A percentile compares a stretch with the other conserved stretches of the same genome.
Conservation (phyloP, 30 jellyfish, hydroid and myxozoan species). For the Cassiopea xamachana region DNA sequence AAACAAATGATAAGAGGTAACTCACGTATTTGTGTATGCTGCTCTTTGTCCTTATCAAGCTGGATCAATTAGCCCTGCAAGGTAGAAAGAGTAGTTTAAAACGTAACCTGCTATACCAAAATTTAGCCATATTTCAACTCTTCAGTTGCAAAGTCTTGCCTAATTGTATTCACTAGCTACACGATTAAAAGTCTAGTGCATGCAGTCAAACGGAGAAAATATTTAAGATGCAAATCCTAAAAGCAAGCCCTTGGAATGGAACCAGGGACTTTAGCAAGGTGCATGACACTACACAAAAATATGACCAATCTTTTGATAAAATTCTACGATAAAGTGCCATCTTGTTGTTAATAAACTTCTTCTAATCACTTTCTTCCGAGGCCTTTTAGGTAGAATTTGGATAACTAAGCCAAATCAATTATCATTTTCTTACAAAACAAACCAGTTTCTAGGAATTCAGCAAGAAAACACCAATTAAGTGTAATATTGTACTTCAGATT, state of each 20-base stretch:
- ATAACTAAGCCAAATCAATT: too few species aligned
- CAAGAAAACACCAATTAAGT: neutral
- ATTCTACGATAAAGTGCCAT: neutral
- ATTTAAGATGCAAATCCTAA: neutral
- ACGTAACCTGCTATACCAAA: too few species aligned
- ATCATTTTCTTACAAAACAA: neutral
- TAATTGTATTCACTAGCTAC: too few species aligned
- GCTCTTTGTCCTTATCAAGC: neutral
- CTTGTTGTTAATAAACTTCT: neutral
- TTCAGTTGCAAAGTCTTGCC: too few species aligned
- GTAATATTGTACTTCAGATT: neutral
- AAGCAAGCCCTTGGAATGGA: neutral
- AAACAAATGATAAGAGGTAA: too few species aligned
- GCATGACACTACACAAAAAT: neutral
- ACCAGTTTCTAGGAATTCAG: neutral
- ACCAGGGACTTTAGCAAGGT: neutral
- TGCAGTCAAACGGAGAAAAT: neutral
- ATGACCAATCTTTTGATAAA: neutral
- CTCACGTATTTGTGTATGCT: neutral
- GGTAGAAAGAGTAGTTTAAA: too few species aligned
- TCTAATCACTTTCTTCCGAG: neutral
- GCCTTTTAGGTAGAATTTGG: neutral
- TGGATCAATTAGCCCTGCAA: neutral
- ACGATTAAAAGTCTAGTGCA: neutral
- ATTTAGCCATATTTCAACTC: too few species aligned